Evolutionary conservation across 2,797 vertebrate genomes (phyloP), one percentile per base, ranked within the genome.

Genomic region (Sarcophilus harrisii): DNA sequence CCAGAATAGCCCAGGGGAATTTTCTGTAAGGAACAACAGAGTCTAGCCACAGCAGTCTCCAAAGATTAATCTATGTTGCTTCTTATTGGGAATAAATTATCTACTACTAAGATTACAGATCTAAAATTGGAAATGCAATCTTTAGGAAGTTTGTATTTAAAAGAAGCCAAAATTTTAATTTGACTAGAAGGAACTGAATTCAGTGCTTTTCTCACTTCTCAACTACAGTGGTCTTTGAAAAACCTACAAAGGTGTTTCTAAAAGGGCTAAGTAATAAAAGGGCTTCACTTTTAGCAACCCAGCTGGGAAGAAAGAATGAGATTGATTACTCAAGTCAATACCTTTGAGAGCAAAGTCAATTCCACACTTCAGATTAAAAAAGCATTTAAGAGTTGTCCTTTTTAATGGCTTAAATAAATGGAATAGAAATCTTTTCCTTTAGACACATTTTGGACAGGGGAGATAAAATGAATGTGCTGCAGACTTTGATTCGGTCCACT

Each of bases 31-130:
- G 57, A 90, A 58, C 60, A 60, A 93, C 29, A 52, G 57, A 92
- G 91, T 55, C 90, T 1, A 92, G 81, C 90, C 3, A 16, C 0
- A 73, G 55, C 21, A 55, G 38, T 93, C 91, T 94, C 59, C 90
- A 57, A 5, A 58, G 73, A 81, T n/a, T 52, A 91, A 92, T 57
- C 24, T 93, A 62, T 30, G 57, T 66, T 62, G 30, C n/a, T 91
- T 32, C 27, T 96, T 94, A 93, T 55, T 90, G 16, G 73, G 45
- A 81, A 93, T 96, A 91, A 95, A 96, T 96, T n/a, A 91, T 59
- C 49, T 38, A 92, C 90, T 90, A 54, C 12, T 92, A 59, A 91
- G 92, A 89, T 60, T 92, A 81, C 30, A 92, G 87, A 92, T 92
- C 91, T 91, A 90, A 94, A 93, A 89, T 0, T 0, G 91, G 92